These are phyloP conservation scores for Neotragus moschatus DNA, from an alignment of 2,113 vertebrate genomes.

Conservation along the genomic window DNA sequence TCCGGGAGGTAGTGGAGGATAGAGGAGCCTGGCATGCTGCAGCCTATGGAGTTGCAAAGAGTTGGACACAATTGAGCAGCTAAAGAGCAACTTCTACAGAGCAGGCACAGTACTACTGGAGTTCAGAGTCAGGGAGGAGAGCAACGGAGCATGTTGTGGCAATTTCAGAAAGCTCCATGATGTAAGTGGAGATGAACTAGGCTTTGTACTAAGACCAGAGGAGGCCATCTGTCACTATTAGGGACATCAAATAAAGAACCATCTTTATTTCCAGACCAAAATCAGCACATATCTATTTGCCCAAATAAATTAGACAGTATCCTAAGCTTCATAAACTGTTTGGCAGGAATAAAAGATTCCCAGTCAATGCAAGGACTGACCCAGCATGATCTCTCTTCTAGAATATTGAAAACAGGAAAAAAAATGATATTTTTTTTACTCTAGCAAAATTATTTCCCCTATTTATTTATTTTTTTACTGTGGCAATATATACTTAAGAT, in stretches of 20 bases:
- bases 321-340: background rate
- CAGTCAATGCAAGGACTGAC: background rate
- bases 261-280: background rate
- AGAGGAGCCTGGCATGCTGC: background rate
- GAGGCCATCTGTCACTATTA: background rate
- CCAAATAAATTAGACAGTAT: background rate
- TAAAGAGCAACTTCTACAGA: background rate
- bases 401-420: background rate
- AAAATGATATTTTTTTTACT: background rate
- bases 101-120: background rate
- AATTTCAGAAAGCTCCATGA: background rate
- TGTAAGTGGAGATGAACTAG: background rate
- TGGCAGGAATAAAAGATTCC: background rate
- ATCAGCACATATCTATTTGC: background rate
- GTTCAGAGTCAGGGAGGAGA: background rate
- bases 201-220: background rate
- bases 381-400: background rate
- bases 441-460: background rate
- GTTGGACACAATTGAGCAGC: background rate
- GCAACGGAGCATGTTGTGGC: background rate
- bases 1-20: background rate
- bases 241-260: background rate
- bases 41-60: background rate
- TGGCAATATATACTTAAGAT: background rate
- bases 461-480: background rate